A percentile compares a stretch with the other conserved stretches of the same genome.
Conservation (phyloP, 2,113 vertebrate genomes). For the Paradoxurus hermaphroditus region DNA sequence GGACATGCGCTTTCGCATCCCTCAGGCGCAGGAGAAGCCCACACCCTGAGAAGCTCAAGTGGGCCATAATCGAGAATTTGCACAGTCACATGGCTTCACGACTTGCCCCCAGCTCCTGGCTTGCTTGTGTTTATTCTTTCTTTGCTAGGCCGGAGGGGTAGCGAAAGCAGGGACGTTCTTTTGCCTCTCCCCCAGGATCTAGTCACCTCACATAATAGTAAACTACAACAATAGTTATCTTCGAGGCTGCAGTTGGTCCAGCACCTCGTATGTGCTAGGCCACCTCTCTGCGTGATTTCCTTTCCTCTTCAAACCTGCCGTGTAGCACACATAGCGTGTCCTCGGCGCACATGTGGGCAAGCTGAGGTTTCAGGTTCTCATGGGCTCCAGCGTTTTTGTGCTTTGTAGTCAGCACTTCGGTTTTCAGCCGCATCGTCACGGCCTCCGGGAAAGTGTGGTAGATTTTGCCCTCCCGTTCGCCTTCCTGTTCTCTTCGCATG, state of each 20-base stretch:
- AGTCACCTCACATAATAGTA: not conserved
- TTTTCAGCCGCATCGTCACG: not conserved
- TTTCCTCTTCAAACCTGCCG: not conserved
- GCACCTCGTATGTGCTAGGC: not conserved
- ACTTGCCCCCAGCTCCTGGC: not conserved
- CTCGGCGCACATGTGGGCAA: not conserved
- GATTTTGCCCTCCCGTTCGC: not conserved
- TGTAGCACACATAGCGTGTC: not conserved
- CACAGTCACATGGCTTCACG: not conserved
- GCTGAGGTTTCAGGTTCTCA: not conserved
- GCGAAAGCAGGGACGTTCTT: not conserved
- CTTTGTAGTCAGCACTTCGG: not conserved
- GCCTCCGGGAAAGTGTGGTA: rapidly evolving
- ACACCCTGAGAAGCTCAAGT: not conserved
- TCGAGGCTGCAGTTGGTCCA: not conserved
- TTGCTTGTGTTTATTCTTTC: not conserved
- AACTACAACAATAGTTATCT: not conserved
- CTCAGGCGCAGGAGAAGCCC: not conserved
- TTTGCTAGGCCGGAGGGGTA: not conserved
- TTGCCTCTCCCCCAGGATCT: not conserved
- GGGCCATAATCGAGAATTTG: not conserved
- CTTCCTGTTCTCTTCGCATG: not conserved
- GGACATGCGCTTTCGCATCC: not conserved
- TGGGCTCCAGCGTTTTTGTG: not conserved
- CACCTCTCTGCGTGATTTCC: not conserved